These are phyloP conservation scores for Chrysogorgia sp. DNA, from an alignment of 92 coral and sea anemone species.

Conservation along the genomic window DNA sequence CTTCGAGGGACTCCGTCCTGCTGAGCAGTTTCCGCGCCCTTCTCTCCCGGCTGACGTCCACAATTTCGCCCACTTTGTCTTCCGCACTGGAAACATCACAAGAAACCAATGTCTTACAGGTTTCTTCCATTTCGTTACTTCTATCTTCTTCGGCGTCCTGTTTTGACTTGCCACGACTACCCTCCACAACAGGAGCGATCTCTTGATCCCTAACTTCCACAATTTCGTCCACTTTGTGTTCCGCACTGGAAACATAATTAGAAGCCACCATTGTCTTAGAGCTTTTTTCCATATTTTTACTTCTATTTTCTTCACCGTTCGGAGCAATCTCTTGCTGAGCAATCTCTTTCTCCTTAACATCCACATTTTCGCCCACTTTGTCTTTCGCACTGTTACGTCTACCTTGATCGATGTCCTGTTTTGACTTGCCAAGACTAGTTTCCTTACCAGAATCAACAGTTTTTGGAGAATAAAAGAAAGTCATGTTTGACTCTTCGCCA, in stretches of 20 bases:
- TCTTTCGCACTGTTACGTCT: neutral
- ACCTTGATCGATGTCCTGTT: neutral
- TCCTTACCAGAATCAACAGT: neutral
- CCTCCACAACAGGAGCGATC: neutral
- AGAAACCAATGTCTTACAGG: neutral
- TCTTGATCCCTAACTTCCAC: neutral
- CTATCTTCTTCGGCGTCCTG: neutral
- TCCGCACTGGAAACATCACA: neutral
- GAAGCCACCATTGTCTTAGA: neutral
- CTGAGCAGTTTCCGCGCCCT: neutral
- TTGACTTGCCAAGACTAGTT: neutral
- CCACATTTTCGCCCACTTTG: neutral
- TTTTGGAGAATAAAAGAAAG: conserved; percentile 17
- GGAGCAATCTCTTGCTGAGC: neutral
- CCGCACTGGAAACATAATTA: neutral
- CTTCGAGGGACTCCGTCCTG: conserved; percentile 24
- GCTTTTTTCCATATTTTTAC: neutral
- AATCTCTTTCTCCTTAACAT: neutral
- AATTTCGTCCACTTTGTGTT: neutral
- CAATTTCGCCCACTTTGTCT: neutral
- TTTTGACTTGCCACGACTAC: neutral
- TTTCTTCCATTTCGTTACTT: neutral
- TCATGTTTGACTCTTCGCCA: neutral
- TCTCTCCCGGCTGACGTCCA: neutral
- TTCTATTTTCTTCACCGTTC: neutral